phyloP scores from a whole-genome alignment of 2,113 vertebrate species.

The Hassar affinis region DNA sequence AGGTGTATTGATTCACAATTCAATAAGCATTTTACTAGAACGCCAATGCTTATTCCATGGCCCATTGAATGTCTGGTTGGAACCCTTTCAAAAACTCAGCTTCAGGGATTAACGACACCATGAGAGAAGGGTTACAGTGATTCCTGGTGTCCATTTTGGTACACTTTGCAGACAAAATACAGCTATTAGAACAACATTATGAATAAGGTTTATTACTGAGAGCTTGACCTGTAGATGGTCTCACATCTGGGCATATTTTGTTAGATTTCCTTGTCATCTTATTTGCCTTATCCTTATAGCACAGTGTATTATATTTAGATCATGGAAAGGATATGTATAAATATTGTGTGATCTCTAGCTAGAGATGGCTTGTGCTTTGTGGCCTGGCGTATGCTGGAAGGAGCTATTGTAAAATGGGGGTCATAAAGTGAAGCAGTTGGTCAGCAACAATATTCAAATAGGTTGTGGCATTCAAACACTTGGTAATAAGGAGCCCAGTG shows the following conservation, averaged over 20 bases:
- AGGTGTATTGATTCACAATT: constrained; percentile 16
- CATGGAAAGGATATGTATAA: neutral
- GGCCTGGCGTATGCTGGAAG: neutral
- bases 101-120: neutral
- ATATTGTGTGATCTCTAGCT: neutral
- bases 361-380: neutral
- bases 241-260: constrained; percentile 14
- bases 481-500: neutral
- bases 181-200: neutral
- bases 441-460: neutral
- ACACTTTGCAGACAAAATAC: neutral
- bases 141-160: constrained; percentile 9
- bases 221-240: neutral
- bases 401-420: neutral
- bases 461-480: neutral
- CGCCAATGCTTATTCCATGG: constrained; percentile 17
- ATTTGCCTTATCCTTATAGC: neutral
- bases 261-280: neutral
- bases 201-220: neutral
- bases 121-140: constrained; percentile 13
- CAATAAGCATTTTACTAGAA: constrained; percentile 31
- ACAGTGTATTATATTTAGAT: neutral
- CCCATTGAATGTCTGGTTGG: neutral
- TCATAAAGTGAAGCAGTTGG: neutral
- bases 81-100: constrained; percentile 11